Conservation (phyloP, 64 coral and sea anemone species). For the Trachythela sp. region DNA sequence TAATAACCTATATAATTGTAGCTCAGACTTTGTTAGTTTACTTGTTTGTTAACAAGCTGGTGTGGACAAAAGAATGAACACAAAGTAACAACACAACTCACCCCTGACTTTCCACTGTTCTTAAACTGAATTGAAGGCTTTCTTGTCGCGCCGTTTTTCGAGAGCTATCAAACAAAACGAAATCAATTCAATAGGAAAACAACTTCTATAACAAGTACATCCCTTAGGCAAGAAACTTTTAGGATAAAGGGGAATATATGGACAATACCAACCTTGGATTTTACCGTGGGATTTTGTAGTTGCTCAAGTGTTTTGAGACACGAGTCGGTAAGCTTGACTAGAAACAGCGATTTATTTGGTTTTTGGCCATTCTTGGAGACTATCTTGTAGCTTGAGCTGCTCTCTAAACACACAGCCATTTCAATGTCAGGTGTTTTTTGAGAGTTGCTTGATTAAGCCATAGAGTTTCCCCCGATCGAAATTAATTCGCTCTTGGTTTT, state of each 20-base stretch:
- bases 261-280: background rate
- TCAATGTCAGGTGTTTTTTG: background rate
- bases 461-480: background rate
- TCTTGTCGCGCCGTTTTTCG: background rate
- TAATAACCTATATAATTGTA: too few species aligned
- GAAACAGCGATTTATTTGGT: background rate
- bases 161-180: background rate
- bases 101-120: background rate
- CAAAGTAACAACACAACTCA: background rate
- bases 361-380: background rate
- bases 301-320: slow-evolving; percentile 8
- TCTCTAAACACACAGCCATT: slow-evolving; percentile 8
- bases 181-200: background rate
- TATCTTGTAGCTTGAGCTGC: slow-evolving; percentile 1
- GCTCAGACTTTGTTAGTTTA: background rate
- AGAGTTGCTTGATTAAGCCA: background rate
- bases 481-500: background rate
- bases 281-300: background rate
- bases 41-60: background rate
- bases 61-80: background rate
- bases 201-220: background rate
- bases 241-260: background rate
- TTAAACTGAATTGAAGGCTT: background rate
- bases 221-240: background rate
- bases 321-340: background rate